A percentile compares a stretch with the other conserved stretches of the same genome.
These are phyloP conservation scores for Drosophila bifasciata DNA, from an alignment of 1,140 invertebrate genomes.

Conservation along the genomic window DNA sequence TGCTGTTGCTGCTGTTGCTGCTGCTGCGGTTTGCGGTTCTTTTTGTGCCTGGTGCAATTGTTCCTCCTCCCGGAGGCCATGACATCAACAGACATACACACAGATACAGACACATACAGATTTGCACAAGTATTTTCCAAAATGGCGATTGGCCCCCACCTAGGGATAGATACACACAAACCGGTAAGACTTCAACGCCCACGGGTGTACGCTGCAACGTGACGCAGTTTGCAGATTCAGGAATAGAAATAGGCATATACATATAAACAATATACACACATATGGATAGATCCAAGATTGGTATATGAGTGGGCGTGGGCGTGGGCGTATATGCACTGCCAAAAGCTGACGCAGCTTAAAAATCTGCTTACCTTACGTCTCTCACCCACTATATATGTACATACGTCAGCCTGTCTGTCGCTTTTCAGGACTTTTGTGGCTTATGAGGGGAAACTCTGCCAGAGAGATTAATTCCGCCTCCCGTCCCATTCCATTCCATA, in stretches of 20 bases:
- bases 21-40: constrained; percentile 74
- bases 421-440: constrained; percentile 59
- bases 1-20: constrained; percentile 29
- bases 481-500: not conserved
- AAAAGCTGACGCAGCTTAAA: constrained; percentile 51
- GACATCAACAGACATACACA: constrained; percentile 55
- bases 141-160: constrained; percentile 55
- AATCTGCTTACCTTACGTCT: constrained; percentile 34
- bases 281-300: constrained; percentile 15
- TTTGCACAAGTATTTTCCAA: constrained; percentile 61
- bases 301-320: constrained; percentile 4
- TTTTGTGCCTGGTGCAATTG: constrained; percentile 78
- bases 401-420: constrained; percentile 10
- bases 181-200: constrained; percentile 58
- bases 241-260: constrained; percentile 2
- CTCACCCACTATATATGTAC: constrained; percentile 12
- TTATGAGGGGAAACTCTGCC: constrained; percentile 50
- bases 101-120: constrained; percentile 13
- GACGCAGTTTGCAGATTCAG: constrained; percentile 56
- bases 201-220: constrained; percentile 50
- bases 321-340: constrained; percentile 32
- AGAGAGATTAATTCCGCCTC: not conserved
- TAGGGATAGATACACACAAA: constrained; percentile 68
- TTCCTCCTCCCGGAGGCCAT: constrained; percentile 61
- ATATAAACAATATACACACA: constrained; percentile 12